Percentiles rank a stretch among this genome's conserved stretches.
These are phyloP conservation scores for Melanotaenia maccullochi DNA, from an alignment of 2,797 vertebrate genomes.

Conservation along the genomic window DNA sequence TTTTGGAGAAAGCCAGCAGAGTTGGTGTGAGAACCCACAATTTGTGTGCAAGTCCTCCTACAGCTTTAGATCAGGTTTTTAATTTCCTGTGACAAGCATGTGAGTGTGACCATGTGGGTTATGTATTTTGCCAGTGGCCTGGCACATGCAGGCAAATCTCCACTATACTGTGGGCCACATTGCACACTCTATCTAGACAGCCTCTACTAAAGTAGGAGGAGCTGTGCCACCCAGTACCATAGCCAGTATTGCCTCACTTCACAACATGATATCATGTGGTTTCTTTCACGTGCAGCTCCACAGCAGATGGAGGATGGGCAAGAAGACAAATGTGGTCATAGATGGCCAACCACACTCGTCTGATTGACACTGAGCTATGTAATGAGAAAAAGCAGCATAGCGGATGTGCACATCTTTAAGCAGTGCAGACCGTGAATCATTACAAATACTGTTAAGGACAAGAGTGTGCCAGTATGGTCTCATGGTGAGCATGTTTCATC, in stretches of 20 bases:
- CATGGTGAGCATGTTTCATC: constrained; percentile 29
- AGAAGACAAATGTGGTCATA: constrained; percentile 63
- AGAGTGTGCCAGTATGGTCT: constrained; percentile 37
- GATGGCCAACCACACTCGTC: constrained; percentile 49
- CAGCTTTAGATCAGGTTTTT: constrained; percentile 51
- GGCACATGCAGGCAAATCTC: constrained; percentile 57
- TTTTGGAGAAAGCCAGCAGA: constrained; percentile 6
- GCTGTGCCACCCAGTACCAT: constrained; percentile 25
- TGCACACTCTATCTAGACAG: constrained; percentile 25
- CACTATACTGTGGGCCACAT: constrained; percentile 52
- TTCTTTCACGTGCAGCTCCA: constrained; percentile 57
- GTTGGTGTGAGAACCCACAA: constrained; percentile 17
- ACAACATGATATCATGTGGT: constrained; percentile 64
- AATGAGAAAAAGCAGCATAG: constrained; percentile 21
- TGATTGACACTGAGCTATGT: constrained; percentile 43
- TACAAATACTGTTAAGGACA: constrained; percentile 26
- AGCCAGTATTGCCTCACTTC: constrained; percentile 39
- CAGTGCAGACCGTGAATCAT: constrained; percentile 7
- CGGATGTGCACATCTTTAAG: constrained; percentile 24
- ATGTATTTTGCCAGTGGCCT: constrained; percentile 38
- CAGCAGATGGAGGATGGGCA: constrained; percentile 76
- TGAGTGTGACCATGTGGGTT: constrained; percentile 27
- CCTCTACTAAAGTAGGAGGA: constrained; percentile 38
- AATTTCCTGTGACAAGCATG: constrained; percentile 59
- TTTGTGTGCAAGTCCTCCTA: background rate